phyloP scores from a whole-genome alignment of 2,113 vertebrate genomes.

The Cairina moschata region DNA sequence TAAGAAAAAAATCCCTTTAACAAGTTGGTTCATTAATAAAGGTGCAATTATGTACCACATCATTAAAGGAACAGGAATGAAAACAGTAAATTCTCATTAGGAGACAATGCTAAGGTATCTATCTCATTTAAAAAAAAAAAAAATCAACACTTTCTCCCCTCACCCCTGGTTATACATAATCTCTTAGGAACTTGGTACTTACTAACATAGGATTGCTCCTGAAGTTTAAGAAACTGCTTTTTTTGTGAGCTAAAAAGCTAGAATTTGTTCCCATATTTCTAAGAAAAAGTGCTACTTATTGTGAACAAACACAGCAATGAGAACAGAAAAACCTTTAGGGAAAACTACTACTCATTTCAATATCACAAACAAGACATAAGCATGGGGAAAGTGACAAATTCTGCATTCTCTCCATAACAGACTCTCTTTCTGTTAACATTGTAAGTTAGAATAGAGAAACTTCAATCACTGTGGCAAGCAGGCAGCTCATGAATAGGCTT shows the following conservation, averaged over 20 bases:
- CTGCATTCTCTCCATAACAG: conserved; percentile 62
- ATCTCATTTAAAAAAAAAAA: neutral
- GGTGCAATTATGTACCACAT: conserved; percentile 61
- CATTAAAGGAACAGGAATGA: conserved; percentile 37
- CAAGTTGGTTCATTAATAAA: conserved; percentile 58
- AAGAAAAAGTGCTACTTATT: neutral
- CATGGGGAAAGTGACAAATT: conserved; percentile 55
- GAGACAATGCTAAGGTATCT: conserved; percentile 9
- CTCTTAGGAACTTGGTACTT: neutral
- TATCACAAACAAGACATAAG: conserved; percentile 57
- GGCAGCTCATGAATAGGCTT: conserved; percentile 63
- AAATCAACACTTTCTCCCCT: neutral
- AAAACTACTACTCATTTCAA: conserved; percentile 51
- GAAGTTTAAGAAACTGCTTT: neutral
- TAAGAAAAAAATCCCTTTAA: conserved; percentile 76
- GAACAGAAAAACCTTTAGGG: conserved; percentile 28
- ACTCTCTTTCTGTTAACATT: conserved; percentile 43
- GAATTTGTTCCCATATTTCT: neutral
- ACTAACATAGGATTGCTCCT: neutral
- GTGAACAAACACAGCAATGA: conserved; percentile 1
- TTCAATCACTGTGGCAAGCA: conserved; percentile 53
- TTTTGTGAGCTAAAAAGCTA: neutral
- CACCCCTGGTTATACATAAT: neutral
- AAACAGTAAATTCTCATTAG: conserved; percentile 20
- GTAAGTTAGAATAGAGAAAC: conserved; percentile 5